Base-by-base conservation (phyloP, 1,140 invertebrate species). In the Drosophila punjabiensis region DNA sequence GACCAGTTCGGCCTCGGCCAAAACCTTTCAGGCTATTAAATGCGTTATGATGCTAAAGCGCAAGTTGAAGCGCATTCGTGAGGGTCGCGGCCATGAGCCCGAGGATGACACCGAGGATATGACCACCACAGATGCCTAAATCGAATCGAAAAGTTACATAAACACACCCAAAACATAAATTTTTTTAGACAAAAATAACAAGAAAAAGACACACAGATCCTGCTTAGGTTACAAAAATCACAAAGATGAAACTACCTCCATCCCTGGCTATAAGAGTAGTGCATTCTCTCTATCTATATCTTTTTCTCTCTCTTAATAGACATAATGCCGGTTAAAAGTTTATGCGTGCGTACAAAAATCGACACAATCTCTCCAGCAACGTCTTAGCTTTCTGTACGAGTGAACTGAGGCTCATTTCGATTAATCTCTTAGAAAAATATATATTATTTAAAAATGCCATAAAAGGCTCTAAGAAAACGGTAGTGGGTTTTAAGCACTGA, bases 21-120 rank as follows among this genome's bases (percentile, higher is more conserved):
- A 93, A 68, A 90, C 92, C 37, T 93, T 92, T 61, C 92, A 93
- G 76, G 91, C 92, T 48, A 93, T 93, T 28, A 93, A 93, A 76
- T 93, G 92, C 45, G 90, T 93, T 37, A 93, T 93, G 92, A 93
- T 92, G 71, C 56, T 93, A 32, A 93, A 93, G 60, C 81, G 92
- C 1, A 93, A 93, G 67, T 76, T 93, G 33, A 93, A 92, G 45
- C 91, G 92, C 3, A 93, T 93, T 70, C 92, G 92, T 13, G 92
- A 93, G 59, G 92, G 92, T 41, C 92, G 91, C 41, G 92, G 92
- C 8, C 81, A 77, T 32, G 83, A 89, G 37, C 82, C 76, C 18
- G 91, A 93, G 53, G 83, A 93, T 70, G 92, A 92, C 18, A 89
- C 56, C 35, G 83, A 91, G 33, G 91, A 92, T 55, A 63, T 88